Percentiles rank a stretch among this genome's conserved stretches.
Conservation (phyloP, 2,797 vertebrate genomes). For the Acrossocheilus fasciatus region DNA sequence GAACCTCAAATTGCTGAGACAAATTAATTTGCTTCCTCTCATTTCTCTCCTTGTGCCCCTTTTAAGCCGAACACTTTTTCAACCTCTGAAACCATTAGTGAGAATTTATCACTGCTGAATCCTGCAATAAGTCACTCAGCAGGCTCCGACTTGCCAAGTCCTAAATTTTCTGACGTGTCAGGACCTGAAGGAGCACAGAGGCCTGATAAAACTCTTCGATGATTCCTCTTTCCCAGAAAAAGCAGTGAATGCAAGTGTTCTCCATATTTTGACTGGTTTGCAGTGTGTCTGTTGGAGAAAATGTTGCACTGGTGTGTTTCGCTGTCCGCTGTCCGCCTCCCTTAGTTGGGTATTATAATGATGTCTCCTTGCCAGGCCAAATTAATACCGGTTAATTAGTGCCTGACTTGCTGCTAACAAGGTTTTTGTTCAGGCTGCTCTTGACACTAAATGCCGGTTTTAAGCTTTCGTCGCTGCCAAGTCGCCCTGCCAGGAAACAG, state of each 20-base stretch:
- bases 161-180: constrained; percentile 70
- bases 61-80: constrained; percentile 64
- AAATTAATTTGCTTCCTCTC: constrained; percentile 45
- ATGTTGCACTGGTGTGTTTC: constrained; percentile 1
- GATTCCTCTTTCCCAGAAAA: constrained; percentile 60
- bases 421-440: constrained; percentile 40
- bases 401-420: constrained; percentile 47
- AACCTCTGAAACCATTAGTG: constrained; percentile 76
- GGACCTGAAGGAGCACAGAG: constrained; percentile 66
- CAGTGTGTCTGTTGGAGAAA: constrained; percentile 19
- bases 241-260: constrained; percentile 37
- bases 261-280: constrained; percentile 30
- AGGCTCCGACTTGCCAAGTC: constrained; percentile 73
- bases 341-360: constrained; percentile 30
- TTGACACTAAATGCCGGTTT: constrained; percentile 51
- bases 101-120: constrained; percentile 75
- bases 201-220: constrained; percentile 58
- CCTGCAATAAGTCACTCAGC: constrained; percentile 77
- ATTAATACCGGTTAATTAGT: constrained; percentile 49
- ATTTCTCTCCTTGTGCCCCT: constrained; percentile 52
- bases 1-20: constrained; percentile 43
- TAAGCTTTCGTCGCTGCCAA: constrained; percentile 49
- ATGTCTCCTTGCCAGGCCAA: constrained; percentile 31
- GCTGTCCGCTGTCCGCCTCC: constrained; percentile 5
- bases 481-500: constrained; percentile 71